phyloP scores from a whole-genome alignment of 2,797 vertebrate species.

The Sebastes hubbsi region DNA sequence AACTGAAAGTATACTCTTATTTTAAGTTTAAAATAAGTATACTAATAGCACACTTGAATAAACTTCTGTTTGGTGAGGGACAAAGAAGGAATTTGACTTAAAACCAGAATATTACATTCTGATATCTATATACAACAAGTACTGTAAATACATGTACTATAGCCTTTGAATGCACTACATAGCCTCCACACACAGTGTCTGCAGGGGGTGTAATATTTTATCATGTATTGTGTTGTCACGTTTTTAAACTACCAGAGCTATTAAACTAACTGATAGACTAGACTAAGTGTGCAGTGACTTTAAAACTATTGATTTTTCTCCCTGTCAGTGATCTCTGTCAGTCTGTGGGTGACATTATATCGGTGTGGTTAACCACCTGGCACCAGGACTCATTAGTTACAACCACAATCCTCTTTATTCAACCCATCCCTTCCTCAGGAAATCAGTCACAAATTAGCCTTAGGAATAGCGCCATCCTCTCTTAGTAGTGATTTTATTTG shows the following conservation, averaged over 20 bases:
- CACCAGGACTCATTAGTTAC: constrained; percentile 52
- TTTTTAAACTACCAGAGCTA: not conserved
- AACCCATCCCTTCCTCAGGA: constrained; percentile 55
- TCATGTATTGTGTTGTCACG: not conserved
- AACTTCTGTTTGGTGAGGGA: too few species aligned
- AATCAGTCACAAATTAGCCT: constrained; percentile 38
- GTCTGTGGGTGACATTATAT: constrained; percentile 1
- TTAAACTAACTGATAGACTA: not conserved
- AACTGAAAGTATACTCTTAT: too few species aligned
- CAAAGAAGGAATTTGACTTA: too few species aligned
- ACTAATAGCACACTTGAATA: too few species aligned
- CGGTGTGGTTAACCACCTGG: constrained; percentile 33
- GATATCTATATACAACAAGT: not conserved
- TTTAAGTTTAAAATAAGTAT: too few species aligned
- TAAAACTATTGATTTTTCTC: not conserved
- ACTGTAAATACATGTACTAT: not conserved
- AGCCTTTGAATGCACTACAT: not conserved
- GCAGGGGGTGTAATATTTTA: not conserved
- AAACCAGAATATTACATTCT: not conserved
- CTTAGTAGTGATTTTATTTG: constrained; percentile 25
- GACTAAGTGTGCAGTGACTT: not conserved
- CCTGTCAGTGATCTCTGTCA: not conserved
- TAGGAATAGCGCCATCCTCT: constrained; percentile 33
- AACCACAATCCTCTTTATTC: constrained; percentile 12
- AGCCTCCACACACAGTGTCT: not conserved